A percentile compares a stretch with the other conserved stretches of the same genome.
phyloP scores from a whole-genome alignment of 1,140 invertebrate species.

The Musca domestica region DNA sequence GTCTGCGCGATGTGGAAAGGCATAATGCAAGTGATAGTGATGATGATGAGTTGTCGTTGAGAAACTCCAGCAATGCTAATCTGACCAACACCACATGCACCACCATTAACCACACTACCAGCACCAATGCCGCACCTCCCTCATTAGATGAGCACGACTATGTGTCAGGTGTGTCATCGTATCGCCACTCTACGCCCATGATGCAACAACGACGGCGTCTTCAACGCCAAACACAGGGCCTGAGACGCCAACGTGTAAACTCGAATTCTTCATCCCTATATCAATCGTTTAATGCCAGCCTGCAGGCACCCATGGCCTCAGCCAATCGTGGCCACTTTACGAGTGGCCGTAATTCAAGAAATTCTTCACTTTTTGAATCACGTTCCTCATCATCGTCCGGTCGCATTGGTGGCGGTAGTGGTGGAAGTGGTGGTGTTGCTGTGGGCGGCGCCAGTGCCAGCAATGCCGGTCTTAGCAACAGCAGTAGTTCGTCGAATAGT shows the following conservation, averaged over 20 bases:
- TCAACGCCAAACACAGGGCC: constrained; percentile 12
- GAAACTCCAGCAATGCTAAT: background rate
- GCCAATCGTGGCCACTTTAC: background rate
- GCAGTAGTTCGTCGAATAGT: constrained; percentile 29
- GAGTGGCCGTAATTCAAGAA: background rate
- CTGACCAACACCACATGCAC: background rate
- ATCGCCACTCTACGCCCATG: constrained; percentile 39
- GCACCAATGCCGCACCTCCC: background rate
- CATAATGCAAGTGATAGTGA: background rate
- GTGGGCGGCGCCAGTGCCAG: background rate
- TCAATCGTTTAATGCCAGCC: constrained; percentile 35
- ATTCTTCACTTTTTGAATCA: background rate
- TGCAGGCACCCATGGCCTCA: background rate
- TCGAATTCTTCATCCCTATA: constrained; percentile 34
- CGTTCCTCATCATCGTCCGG: background rate
- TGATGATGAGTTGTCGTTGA: no score
- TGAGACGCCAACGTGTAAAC: constrained; percentile 29
- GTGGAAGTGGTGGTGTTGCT: constrained; percentile 6
- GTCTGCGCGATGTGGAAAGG: background rate
- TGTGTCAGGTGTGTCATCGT: constrained; percentile 24
- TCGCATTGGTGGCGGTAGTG: constrained; percentile 7
- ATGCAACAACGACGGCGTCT: constrained; percentile 23
- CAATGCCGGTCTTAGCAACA: constrained; percentile 19
- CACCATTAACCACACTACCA: background rate
- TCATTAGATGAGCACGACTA: constrained; percentile 24